Conservation (phyloP, 2,113 vertebrate species). For the Tenrec ecaudatus region DNA sequence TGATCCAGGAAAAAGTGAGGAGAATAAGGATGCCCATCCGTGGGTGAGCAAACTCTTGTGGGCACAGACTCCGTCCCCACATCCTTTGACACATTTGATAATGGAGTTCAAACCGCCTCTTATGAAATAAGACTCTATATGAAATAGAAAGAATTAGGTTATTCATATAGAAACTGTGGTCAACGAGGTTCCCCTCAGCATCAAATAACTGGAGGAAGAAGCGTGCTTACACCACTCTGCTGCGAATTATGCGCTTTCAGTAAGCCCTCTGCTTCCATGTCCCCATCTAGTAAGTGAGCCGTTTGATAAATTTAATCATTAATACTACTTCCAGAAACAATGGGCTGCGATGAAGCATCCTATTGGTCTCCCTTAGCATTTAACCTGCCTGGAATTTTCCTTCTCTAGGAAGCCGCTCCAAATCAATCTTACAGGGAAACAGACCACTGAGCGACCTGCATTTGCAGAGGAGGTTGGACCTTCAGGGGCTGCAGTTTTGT, state of each 20-base stretch:
- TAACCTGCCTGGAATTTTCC: slow-evolving; percentile 1
- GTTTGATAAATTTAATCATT: neutral
- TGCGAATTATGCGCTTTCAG: neutral
- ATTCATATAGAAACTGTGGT: neutral
- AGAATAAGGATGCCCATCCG: neutral
- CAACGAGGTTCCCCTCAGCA: neutral
- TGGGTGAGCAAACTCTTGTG: neutral
- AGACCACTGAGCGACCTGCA: neutral
- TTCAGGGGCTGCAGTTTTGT: neutral
- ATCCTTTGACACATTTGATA: neutral
- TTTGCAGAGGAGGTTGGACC: neutral
- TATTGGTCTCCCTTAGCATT: neutral
- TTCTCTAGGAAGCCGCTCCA: neutral
- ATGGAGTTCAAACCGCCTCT: neutral
- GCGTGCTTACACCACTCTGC: neutral
- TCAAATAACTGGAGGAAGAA: neutral
- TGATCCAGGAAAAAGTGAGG: neutral
- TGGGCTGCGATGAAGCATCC: neutral
- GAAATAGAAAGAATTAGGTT: neutral
- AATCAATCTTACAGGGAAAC: neutral
- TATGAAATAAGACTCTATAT: neutral
- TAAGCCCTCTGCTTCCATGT: neutral
- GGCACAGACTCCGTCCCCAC: neutral
- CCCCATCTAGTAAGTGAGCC: slow-evolving; percentile 6
- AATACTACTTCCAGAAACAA: neutral